Percentiles rank a stretch among this genome's conserved stretches.
phyloP scores from a whole-genome alignment of 2,888 invertebrate genomes.

The Zeuzera pyrina region DNA sequence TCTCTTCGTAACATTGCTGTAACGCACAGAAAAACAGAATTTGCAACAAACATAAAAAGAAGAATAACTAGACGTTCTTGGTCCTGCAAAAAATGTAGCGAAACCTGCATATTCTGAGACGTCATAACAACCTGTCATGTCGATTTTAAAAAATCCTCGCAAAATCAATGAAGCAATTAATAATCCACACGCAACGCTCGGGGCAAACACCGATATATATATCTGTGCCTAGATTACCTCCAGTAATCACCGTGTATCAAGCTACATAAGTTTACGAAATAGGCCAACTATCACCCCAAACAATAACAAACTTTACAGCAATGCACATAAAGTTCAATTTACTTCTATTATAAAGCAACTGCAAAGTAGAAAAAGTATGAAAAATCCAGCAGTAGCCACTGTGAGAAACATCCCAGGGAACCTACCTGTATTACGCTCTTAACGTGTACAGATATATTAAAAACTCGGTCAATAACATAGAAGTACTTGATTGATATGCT shows the following conservation, averaged over 20 bases:
- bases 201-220: conserved; percentile 14
- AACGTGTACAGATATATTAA: no score
- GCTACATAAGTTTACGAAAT: conserved; percentile 11
- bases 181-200: conserved; percentile 29
- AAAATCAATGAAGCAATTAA: conserved; percentile 47
- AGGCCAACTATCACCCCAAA: conserved; percentile 1
- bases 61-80: no score
- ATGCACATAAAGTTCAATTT: not conserved
- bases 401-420: conserved; percentile 20
- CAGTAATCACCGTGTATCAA: conserved; percentile 1
- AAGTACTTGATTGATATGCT: no score
- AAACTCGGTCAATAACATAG: no score
- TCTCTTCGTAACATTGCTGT: no score
- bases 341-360: not conserved
- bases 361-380: conserved; percentile 3
- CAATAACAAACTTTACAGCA: not conserved
- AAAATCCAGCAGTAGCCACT: conserved; percentile 14
- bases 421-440: no score
- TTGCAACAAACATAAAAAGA: no score
- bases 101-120: no score
- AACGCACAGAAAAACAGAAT: no score
- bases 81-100: no score
- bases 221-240: conserved; percentile 4
- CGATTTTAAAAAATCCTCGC: conserved; percentile 16
- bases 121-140: conserved; percentile 11